Percentiles rank a stretch among this genome's conserved stretches.
Evolutionary conservation across 1,140 invertebrate genomes (phyloP).

Genomic region (Drosophila repleta): DNA sequence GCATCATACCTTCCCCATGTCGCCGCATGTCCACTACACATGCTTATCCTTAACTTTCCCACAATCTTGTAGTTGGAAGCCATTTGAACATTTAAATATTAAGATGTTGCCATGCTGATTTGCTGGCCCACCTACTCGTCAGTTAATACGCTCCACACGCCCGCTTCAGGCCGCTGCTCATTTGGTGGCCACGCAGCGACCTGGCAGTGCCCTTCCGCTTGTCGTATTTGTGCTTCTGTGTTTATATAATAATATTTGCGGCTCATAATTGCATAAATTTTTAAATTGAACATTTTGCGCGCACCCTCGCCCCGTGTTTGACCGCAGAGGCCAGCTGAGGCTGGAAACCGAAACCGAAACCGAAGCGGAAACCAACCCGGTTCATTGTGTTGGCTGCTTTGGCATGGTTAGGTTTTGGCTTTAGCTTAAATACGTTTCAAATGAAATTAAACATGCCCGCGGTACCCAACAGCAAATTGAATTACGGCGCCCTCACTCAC

Average conservation of each 20-base stretch:
- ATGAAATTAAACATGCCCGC: conserved; percentile 80
- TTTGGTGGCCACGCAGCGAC: conserved; percentile 31
- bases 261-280: conserved; percentile 83
- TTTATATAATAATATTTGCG: conserved; percentile 82
- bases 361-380: conserved; percentile 15
- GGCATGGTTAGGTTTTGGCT: conserved; percentile 49
- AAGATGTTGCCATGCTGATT: not conserved
- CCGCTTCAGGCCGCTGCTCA: conserved; percentile 51
- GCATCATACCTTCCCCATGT: too few species aligned
- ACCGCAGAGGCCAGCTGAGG: conserved; percentile 14
- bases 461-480: conserved; percentile 70
- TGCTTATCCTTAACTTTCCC: too few species aligned
- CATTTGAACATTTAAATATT: not conserved
- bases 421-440: conserved; percentile 77
- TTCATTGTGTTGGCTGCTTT: conserved; percentile 33
- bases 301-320: conserved; percentile 16
- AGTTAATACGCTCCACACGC: not conserved
- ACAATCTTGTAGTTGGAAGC: too few species aligned
- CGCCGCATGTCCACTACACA: too few species aligned
- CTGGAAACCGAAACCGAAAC: not conserved
- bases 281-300: conserved; percentile 71
- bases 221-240: conserved; percentile 67
- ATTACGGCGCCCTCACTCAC: conserved; percentile 46
- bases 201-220: conserved; percentile 13
- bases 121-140: conserved; percentile 1